phyloP scores from a whole-genome alignment of 2,113 vertebrate species.

The Herpailurus yagouaroundi region DNA sequence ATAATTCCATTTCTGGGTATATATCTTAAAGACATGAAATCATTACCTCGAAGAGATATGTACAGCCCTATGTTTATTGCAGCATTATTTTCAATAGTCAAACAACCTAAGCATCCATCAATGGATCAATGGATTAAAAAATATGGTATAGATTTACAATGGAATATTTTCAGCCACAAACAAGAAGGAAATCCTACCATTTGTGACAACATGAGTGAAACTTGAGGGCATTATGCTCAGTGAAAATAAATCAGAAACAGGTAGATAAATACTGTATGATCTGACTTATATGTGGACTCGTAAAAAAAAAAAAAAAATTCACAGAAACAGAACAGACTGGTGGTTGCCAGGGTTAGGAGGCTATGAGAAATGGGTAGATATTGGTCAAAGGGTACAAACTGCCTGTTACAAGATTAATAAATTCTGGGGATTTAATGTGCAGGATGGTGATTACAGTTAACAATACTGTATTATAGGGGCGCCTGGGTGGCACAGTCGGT shows the following conservation, averaged over 20 bases:
- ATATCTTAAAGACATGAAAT: background rate
- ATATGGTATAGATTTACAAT: background rate
- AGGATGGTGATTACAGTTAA: background rate
- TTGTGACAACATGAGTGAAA: background rate
- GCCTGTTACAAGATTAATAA: background rate
- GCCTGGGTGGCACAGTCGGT: no score
- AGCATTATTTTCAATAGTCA: background rate
- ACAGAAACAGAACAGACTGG: background rate
- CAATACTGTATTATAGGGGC: background rate
- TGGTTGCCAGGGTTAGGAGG: background rate
- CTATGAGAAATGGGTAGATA: background rate
- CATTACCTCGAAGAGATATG: background rate
- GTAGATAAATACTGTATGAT: background rate
- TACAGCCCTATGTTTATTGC: background rate
- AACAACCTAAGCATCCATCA: background rate
- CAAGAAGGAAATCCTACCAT: background rate
- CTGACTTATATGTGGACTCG: background rate
- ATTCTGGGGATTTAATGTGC: background rate
- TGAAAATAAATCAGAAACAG: background rate
- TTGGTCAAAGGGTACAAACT: background rate
- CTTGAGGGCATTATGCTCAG: background rate
- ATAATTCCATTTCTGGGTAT: background rate
- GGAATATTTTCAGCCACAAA: background rate
- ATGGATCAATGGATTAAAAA: background rate
- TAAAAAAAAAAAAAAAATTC: background rate